Evolutionary conservation across 2,888 invertebrate genomes (phyloP).

Genomic region (Ashinkailepas kermadecensis): DNA sequence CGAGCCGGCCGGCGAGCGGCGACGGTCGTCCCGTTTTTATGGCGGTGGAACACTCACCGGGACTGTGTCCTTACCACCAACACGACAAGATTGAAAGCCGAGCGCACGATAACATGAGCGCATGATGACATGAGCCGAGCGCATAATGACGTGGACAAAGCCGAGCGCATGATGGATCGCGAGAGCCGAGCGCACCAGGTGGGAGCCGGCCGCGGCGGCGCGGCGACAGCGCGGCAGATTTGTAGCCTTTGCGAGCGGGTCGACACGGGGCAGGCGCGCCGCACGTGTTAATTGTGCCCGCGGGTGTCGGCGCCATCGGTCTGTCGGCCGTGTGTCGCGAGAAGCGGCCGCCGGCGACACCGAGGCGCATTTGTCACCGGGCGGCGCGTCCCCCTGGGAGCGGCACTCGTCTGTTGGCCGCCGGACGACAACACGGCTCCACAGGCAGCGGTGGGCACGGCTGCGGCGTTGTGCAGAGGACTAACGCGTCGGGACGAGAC

Average conservation of each 20-base stretch:
- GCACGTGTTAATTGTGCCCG: constrained; percentile 1
- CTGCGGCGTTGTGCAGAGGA: too few relatives aligned
- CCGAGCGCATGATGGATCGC: neutral
- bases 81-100: too few relatives aligned
- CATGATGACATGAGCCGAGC: too few relatives aligned
- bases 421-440: too few relatives aligned
- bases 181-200: neutral
- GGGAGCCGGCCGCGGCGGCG: neutral
- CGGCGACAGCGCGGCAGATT: neutral
- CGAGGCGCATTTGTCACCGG: neutral
- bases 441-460: too few relatives aligned
- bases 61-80: too few relatives aligned
- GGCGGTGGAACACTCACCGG: too few relatives aligned
- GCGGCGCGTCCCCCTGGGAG: neutral
- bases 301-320: neutral
- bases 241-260: neutral
- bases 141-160: neutral
- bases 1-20: neutral
- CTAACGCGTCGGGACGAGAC: too few relatives aligned
- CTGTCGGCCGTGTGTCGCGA: neutral
- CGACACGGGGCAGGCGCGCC: neutral
- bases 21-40: too few relatives aligned
- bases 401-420: neutral
- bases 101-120: too few relatives aligned
- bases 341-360: neutral